These are phyloP conservation scores for Megaceryle maxima DNA, from an alignment of 2,113 vertebrate genomes.

Conservation along the genomic window DNA sequence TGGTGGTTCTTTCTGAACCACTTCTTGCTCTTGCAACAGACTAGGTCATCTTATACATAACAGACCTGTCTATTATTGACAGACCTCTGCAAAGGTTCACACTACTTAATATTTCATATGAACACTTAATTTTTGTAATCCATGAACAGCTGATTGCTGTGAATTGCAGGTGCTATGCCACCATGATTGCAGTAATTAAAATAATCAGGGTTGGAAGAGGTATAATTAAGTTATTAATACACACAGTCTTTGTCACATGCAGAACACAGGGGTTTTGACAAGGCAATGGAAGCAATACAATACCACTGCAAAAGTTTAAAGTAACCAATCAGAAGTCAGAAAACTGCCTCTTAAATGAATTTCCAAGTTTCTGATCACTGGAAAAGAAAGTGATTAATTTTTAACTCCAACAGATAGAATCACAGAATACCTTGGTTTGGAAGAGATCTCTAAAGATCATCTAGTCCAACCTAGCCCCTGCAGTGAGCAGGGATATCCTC, in stretches of 20 bases:
- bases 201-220: slow-evolving; percentile 40
- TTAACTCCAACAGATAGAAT: background rate
- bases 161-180: slow-evolving; percentile 39
- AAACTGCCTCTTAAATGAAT: background rate
- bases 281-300: background rate
- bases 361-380: background rate
- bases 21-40: background rate
- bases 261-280: background rate
- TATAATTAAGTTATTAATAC: slow-evolving; percentile 54
- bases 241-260: background rate
- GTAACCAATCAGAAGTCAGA: background rate
- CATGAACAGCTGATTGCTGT: slow-evolving; percentile 35
- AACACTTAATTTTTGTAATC: slow-evolving; percentile 19
- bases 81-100: background rate
- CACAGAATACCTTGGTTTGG: background rate
- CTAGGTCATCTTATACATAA: background rate
- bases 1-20: background rate
- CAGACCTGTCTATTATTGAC: background rate
- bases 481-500: too few species aligned
- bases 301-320: background rate
- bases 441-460: background rate
- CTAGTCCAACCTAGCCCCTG: background rate
- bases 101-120: slow-evolving; percentile 11
- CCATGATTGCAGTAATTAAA: slow-evolving; percentile 59
- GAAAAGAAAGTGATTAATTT: background rate